These are phyloP conservation scores for Polyommatus iphigenia DNA, from an alignment of 2,888 invertebrate genomes.

Conservation along the genomic window DNA sequence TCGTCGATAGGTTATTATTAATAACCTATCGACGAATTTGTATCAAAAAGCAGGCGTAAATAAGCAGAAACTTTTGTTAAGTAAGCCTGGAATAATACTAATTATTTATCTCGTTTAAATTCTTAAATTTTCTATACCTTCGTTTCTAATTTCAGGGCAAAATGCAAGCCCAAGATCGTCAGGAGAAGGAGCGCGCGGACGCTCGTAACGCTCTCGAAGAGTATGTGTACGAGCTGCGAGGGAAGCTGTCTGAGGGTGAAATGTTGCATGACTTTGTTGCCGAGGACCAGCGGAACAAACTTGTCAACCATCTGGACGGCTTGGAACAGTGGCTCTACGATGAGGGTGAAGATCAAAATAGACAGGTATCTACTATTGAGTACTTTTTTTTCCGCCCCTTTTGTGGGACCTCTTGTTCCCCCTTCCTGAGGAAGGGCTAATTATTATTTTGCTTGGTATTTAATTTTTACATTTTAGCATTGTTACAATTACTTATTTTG, in stretches of 20 bases:
- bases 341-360: slow-evolving; percentile 94
- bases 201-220: slow-evolving; percentile 98
- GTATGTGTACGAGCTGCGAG: slow-evolving; percentile 97
- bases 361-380: slow-evolving; percentile 67
- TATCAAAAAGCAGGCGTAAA: too few species aligned
- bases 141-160: slow-evolving; percentile 76
- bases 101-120: too few species aligned
- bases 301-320: slow-evolving; percentile 86
- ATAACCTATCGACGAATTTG: too few species aligned
- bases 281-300: slow-evolving; percentile 83
- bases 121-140: neutral
- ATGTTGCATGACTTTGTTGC: slow-evolving; percentile 87
- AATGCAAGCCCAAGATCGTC: slow-evolving; percentile 91
- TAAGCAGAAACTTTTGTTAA: too few species aligned
- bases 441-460: too few species aligned
- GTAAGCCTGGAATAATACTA: too few species aligned
- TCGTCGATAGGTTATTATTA: too few species aligned
- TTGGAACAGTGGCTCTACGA: slow-evolving; percentile 99
- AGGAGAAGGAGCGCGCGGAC: slow-evolving; percentile 97
- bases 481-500: too few species aligned
- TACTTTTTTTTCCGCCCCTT: too few species aligned
- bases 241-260: slow-evolving; percentile 89
- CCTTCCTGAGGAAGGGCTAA: too few species aligned
- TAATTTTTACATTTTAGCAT: too few species aligned
- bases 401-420: too few species aligned